These are phyloP conservation scores for Tribolium madens DNA, from an alignment of 1,140 invertebrate genomes.

Conservation along the genomic window DNA sequence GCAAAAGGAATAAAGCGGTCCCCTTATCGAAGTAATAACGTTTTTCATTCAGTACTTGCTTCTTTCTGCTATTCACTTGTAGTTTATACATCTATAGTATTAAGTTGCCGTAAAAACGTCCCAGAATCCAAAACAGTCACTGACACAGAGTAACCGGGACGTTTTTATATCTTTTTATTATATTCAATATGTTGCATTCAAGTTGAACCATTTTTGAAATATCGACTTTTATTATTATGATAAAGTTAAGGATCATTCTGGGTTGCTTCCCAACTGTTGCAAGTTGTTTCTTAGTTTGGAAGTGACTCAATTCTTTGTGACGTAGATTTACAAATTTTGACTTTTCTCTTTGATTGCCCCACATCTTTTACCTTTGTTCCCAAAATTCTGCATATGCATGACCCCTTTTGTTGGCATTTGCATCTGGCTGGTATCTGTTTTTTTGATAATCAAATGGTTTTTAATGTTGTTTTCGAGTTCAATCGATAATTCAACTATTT, in stretches of 20 bases:
- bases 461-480: conserved; percentile 54
- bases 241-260: conserved; percentile 15
- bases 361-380: conserved; percentile 51
- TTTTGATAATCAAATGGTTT: conserved; percentile 51
- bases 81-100: conserved; percentile 40
- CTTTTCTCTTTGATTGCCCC: conserved; percentile 51
- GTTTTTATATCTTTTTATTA: conserved; percentile 9
- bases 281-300: background rate
- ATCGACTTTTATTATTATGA: conserved; percentile 23
- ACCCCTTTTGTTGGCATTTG: conserved; percentile 61
- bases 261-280: conserved; percentile 18
- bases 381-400: conserved; percentile 63
- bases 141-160: background rate
- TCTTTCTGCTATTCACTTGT: conserved; percentile 47
- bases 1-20: conserved; percentile 40
- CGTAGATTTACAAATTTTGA: conserved; percentile 46
- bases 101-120: conserved; percentile 15
- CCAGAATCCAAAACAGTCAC: background rate
- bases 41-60: conserved; percentile 43
- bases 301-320: conserved; percentile 4
- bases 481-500: conserved; percentile 43
- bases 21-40: conserved; percentile 15
- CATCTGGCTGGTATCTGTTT: conserved; percentile 63
- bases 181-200: conserved; percentile 33
- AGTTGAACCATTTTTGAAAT: conserved; percentile 36